Base-by-base conservation (phyloP, 2,888 invertebrate species). In the Ischnus inquisitorius region DNA sequence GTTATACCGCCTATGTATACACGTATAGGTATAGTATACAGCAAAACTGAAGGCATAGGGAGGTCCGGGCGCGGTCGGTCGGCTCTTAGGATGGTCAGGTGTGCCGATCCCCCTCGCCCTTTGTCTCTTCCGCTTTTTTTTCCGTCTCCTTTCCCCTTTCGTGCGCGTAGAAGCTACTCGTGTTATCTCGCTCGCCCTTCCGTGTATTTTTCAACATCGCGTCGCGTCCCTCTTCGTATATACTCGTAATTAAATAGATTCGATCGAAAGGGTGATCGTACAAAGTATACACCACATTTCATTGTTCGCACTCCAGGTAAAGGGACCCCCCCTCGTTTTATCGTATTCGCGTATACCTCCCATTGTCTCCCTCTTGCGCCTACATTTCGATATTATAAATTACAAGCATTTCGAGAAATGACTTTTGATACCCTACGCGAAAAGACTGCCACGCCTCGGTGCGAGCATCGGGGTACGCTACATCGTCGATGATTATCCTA, bases 11-110 rank as follows among this genome's bases (percentile, higher is more conserved):
- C 10, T 8, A 3, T 43, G 22, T 43, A 41, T 43, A 57, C n/a
- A 48, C 10, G 14, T n/a, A 54, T 39, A 64, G 5, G 14, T 10
- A 67, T 41, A 6, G n/a, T 16, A 54, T 14, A 71, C 0, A n/a
- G 69, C 22, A 8, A 54, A 54, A 12, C 34, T 54, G 22, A 69
- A 69, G 69, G 54, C 41, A 60, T 25, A 74, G 60, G 28, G 25
- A n/a, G 25, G 72, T 28, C 19, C 19, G 28, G 28, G 34, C 46
- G 14, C 46, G 28, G 60, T 60, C 60, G 25, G 8, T 60, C 74
- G 46, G 28, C 16, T 43, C 46, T 46, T 28, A n/a, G 46, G 10
- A 46, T 69, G 77, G 87, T 89, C 88, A 88, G 87, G 87, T 87
- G 88, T 86, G 83, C 76, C 46, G 10, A 43, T 22, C 46, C 48